phyloP scores from a whole-genome alignment of 2,888 invertebrate species.

The Neoascia interrupta region DNA sequence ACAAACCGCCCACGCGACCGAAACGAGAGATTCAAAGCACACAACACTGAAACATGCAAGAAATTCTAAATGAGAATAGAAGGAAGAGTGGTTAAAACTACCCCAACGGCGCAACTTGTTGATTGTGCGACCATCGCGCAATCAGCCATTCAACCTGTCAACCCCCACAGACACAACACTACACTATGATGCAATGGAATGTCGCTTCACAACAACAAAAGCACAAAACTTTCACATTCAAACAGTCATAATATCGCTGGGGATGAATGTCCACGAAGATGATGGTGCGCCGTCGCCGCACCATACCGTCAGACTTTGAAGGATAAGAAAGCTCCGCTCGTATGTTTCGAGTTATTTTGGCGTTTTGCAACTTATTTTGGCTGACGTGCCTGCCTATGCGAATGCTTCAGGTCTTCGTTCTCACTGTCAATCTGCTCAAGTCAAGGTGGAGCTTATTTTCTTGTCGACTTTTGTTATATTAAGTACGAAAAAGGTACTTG shows the following conservation, averaged over 20 bases:
- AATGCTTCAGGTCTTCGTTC: slow-evolving; percentile 20
- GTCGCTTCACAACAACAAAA: no score
- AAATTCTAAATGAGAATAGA: slow-evolving; percentile 42
- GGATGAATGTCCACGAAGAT: neutral
- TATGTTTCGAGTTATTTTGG: no score
- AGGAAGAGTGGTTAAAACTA: slow-evolving; percentile 40
- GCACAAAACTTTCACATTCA: slow-evolving; percentile 47
- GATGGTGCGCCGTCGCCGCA: neutral
- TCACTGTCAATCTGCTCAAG: slow-evolving; percentile 26
- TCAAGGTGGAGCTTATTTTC: slow-evolving; percentile 51
- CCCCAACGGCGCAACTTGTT: slow-evolving; percentile 68
- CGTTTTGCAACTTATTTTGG: slow-evolving; percentile 16
- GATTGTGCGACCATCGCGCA: slow-evolving; percentile 60
- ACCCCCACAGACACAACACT: slow-evolving; percentile 30
- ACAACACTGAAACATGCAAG: slow-evolving; percentile 29
- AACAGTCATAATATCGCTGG: slow-evolving; percentile 1
- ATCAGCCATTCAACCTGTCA: slow-evolving; percentile 65
- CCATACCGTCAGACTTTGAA: slow-evolving; percentile 32
- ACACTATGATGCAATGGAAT: slow-evolving; percentile 57
- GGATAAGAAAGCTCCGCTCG: slow-evolving; percentile 53
- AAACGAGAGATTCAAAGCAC: slow-evolving; percentile 1
- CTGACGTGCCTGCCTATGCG: slow-evolving; percentile 23
- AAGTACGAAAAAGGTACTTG: slow-evolving; percentile 58
- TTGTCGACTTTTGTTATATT: slow-evolving; percentile 36
- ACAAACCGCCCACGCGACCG: neutral